phyloP scores from a whole-genome alignment of 2,797 vertebrate genomes.

The Cossypha dichroa region DNA sequence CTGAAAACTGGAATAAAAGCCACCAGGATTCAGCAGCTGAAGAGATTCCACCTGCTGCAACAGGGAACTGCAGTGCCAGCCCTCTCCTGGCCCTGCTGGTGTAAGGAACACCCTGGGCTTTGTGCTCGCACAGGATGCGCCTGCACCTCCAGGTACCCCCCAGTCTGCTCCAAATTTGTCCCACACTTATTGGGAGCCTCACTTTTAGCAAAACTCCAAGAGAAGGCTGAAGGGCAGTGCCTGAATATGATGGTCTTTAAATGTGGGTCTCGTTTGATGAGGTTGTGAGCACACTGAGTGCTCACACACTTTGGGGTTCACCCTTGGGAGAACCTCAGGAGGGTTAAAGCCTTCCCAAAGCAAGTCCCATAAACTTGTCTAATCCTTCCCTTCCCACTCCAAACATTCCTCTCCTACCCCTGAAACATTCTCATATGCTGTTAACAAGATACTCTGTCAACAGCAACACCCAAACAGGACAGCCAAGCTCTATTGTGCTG shows the following conservation, averaged over 20 bases:
- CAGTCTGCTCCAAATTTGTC: background rate
- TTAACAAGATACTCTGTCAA: background rate
- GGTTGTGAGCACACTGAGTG: background rate
- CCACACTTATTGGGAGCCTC: fast-evolving
- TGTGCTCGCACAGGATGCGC: background rate
- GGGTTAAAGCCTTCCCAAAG: background rate
- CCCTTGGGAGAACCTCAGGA: background rate
- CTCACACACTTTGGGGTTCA: fast-evolving
- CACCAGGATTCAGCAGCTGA: background rate
- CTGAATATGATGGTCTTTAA: background rate
- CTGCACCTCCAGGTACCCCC: background rate
- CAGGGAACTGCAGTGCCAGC: background rate
- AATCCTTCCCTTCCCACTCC: background rate
- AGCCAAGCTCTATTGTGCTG: background rate
- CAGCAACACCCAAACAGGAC: background rate
- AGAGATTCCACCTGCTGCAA: background rate
- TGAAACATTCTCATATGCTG: background rate
- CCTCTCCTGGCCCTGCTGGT: background rate
- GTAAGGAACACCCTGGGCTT: background rate
- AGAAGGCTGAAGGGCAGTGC: background rate
- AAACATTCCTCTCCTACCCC: background rate
- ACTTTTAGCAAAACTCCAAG: background rate
- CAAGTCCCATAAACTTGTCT: background rate
- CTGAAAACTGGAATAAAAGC: background rate
- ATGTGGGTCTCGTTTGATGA: background rate